Evolutionary conservation across 1,140 invertebrate genomes (phyloP), one percentile per base, ranked within the genome.

Genomic region (Geopemphigus sp.): DNA sequence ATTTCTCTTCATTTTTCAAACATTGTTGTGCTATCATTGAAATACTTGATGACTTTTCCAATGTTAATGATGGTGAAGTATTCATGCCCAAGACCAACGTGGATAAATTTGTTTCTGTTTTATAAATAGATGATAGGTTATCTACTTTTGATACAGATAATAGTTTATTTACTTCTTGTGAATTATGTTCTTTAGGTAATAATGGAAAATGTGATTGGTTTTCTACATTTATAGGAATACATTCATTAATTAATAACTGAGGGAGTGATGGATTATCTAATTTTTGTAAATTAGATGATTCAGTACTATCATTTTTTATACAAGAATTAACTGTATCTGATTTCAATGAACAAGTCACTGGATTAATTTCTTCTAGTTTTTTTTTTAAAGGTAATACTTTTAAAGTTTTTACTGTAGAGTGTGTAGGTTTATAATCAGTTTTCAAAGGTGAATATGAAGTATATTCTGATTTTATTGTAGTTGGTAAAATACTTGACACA

Each of bases 341-440:
- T 39, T 39, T 39, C 32, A 61, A 61, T 4, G 3, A 15, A 61
- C 22, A 10, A 57, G 3, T 24, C 17, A 11, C 1, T 17, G 8
- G 11, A 53, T n/a, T 53, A 12, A 11, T 12, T 15, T 53, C 17
- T 32, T 72, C 19, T 29, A 29, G n/a, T 39, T 15, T 74, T 5
- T 39, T 76, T 76, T 22, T 17, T 14, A 17, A 76, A 39, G 54
- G 54, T 45, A 8, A 24, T 22, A 45, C 72, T 59, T 59, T 76
- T 24, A 76, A 76, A 2, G 56, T 45, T 22, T 59, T 59, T 29
- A 45, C 15, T 45, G 54, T 5, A 59, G 72, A 76, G 15, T 59
- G 22, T 5, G 22, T 29, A 17, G n/a, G 5, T 59, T 57, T 45
- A 22, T 45, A 6, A 17, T 76, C 12, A 11, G 19, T 14, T 57